Conservation (phyloP, 2,113 vertebrate genomes). For the Crotalus tigris region DNA sequence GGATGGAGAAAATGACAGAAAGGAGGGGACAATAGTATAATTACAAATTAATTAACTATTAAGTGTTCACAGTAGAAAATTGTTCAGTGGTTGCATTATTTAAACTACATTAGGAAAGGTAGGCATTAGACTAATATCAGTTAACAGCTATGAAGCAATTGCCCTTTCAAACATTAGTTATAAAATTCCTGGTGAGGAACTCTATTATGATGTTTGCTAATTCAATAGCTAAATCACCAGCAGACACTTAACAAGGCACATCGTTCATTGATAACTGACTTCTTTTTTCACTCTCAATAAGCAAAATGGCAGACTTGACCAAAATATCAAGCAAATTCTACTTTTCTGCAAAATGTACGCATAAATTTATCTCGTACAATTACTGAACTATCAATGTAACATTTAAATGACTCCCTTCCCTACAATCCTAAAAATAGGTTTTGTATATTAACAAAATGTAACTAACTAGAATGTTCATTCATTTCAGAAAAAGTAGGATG, state of each 20-base stretch:
- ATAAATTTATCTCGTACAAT: not conserved
- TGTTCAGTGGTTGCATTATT: slow-evolving; percentile 43
- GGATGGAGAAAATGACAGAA: not conserved
- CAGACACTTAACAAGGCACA: slow-evolving; percentile 22
- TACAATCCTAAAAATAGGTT: not conserved
- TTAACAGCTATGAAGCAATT: slow-evolving; percentile 61
- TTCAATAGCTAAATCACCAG: slow-evolving; percentile 33
- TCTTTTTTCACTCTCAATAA: slow-evolving; percentile 3
- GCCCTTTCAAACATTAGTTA: slow-evolving; percentile 57
- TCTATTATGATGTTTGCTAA: slow-evolving; percentile 29
- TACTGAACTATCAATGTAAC: not conserved
- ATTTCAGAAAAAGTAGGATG: not conserved
- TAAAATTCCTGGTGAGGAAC: slow-evolving; percentile 46
- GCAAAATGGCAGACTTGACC: slow-evolving; percentile 5
- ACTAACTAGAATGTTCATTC: not conserved
- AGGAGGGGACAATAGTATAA: not conserved
- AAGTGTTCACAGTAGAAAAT: slow-evolving; percentile 52
- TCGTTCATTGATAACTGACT: slow-evolving; percentile 18
- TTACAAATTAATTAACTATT: slow-evolving; percentile 17
- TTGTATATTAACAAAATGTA: not conserved
- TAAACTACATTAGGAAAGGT: slow-evolving; percentile 43
- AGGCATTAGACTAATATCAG: slow-evolving; percentile 39
- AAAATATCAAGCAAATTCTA: not conserved
- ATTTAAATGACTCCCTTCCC: not conserved
- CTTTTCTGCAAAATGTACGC: slow-evolving; percentile 4